These are phyloP conservation scores for Hemiscyllium ocellatum DNA, from an alignment of 2,113 vertebrate genomes.

Conservation along the genomic window DNA sequence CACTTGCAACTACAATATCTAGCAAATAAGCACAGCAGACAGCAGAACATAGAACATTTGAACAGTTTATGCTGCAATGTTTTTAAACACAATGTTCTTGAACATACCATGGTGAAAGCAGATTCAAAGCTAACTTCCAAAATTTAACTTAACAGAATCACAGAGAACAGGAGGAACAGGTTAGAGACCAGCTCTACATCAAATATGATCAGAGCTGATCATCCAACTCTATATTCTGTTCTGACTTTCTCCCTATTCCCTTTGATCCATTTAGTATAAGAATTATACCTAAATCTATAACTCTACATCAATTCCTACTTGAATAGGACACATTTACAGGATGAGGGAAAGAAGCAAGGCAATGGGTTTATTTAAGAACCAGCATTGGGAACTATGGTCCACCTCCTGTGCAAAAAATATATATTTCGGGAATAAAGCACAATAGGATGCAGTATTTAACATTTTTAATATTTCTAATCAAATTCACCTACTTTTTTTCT, in stretches of 20 bases:
- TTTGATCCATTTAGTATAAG: too few relatives aligned
- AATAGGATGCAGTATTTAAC: background rate
- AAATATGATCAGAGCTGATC: too few relatives aligned
- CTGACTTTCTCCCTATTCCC: too few relatives aligned
- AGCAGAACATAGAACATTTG: background rate
- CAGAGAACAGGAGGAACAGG: too few relatives aligned
- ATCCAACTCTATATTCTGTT: too few relatives aligned
- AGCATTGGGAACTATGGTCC: background rate
- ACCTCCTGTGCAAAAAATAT: background rate
- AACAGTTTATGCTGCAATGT: background rate
- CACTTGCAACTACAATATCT: background rate
- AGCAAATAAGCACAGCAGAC: background rate
- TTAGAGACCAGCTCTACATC: too few relatives aligned
- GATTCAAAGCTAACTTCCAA: background rate
- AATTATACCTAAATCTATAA: too few relatives aligned
- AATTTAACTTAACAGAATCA: background rate
- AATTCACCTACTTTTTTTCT: background rate
- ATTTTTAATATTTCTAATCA: background rate
- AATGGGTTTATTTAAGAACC: background rate
- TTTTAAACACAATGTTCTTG: background rate
- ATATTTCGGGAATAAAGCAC: background rate
- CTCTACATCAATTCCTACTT: background rate
- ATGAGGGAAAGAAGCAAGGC: background rate
- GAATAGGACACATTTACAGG: background rate
- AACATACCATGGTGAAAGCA: background rate